Base-by-base conservation (phyloP, 2,888 invertebrate genomes). In the Chironomus tentans region DNA sequence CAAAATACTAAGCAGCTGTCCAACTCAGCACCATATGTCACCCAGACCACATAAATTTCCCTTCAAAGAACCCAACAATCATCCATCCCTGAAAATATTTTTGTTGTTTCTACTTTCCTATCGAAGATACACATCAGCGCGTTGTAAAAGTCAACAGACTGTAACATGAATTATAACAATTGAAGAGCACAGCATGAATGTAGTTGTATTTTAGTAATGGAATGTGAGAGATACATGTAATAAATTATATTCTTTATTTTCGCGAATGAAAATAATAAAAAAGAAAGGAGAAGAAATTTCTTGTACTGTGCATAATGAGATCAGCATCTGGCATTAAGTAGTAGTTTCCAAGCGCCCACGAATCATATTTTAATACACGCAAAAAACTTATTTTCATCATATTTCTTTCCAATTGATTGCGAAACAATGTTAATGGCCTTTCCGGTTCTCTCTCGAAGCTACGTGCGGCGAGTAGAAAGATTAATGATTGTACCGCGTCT, bases 381-480 rank as follows among this genome's bases (percentile, higher is more conserved):
- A 18, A 56, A 38, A 56, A 24, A 13, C 10, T 21, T 56, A 18
- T 18, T 56, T 15, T 15, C 56, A 56, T 56, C n/a, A 65, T 21
- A 65, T 65, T 13, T 65, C 65, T 65, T 65, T 65, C 65, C 65
- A 65, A 65, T 65, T 65, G 22, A 65, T 65, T 65, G 65, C 65
- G 21, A 65, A 65, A 65, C 21, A 65, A 56, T 48, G 71, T 71
- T 71, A 71, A 71, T 70, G 70, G 70, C 70, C 70, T 70, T 70
- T 70, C 70, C 70, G 70, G 71, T 56, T 71, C 6, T 28, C 28
- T 28, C 68, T 2, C 18, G n/a, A 68, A 38, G 15, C 15, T 65
- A 21, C 13, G 65, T 65, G 13, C 21, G 13, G 65, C 65, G 65
- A 65, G 65, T 22, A 65, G 15, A 7, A 71, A 71, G 71, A 68